phyloP scores from a whole-genome alignment of 1,140 invertebrate species.

The Antheraea mylitta region DNA sequence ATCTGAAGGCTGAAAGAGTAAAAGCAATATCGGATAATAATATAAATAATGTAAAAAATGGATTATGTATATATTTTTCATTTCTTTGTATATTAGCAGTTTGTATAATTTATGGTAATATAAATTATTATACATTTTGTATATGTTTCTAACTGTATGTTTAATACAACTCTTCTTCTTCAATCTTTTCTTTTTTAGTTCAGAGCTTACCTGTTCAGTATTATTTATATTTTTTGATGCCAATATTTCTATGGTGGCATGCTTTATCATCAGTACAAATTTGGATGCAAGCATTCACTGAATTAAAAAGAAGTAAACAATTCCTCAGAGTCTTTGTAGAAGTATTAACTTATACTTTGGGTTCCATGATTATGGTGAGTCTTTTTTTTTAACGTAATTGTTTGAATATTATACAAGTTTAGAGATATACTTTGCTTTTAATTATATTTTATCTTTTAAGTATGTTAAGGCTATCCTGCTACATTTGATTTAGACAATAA shows the following conservation, averaged over 20 bases:
- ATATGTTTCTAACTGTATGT: background rate
- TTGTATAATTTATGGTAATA: conserved; percentile 61
- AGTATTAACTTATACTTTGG: conserved; percentile 47
- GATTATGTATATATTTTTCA: conserved; percentile 39
- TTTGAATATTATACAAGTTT: background rate
- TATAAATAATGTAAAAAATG: conserved; percentile 13
- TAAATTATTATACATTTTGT: conserved; percentile 13
- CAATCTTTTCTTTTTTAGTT: conserved; percentile 71
- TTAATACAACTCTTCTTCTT: background rate
- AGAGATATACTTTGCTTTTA: background rate
- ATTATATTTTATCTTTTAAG: too few species aligned
- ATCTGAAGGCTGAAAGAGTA: conserved; percentile 32
- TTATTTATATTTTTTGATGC: conserved; percentile 82
- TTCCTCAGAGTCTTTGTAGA: conserved; percentile 34
- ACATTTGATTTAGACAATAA: too few species aligned
- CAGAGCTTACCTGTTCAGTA: conserved; percentile 81
- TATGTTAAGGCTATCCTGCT: too few species aligned
- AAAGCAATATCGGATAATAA: conserved; percentile 21
- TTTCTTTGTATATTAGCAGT: conserved; percentile 32
- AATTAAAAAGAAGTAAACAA: conserved; percentile 35
- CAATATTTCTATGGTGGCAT: conserved; percentile 81
- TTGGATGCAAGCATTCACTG: conserved; percentile 40
- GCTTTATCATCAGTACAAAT: conserved; percentile 41
- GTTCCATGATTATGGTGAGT: conserved; percentile 59
- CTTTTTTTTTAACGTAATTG: background rate